Percentiles rank a stretch among this genome's conserved stretches.
phyloP scores from a whole-genome alignment of 1,140 invertebrate genomes.

The Drosophila busckii region DNA sequence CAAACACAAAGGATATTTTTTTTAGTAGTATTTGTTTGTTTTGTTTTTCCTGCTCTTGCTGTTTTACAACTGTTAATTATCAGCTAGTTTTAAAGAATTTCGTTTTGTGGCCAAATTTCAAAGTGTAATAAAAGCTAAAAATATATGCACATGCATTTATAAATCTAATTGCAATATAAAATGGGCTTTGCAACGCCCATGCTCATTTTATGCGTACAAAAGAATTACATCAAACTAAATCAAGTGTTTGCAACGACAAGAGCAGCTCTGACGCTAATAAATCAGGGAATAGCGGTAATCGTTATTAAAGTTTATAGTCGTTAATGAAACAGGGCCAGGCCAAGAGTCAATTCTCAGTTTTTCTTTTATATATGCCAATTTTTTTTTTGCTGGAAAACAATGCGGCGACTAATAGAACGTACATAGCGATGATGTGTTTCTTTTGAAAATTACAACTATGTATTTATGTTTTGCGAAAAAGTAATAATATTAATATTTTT shows the following conservation, averaged over 20 bases:
- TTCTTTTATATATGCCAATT: conserved; percentile 16
- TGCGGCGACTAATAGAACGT: conserved; percentile 25
- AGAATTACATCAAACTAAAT: conserved; percentile 25
- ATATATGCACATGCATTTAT: conserved; percentile 12
- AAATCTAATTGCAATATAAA: conserved; percentile 12
- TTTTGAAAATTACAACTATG: conserved; percentile 63
- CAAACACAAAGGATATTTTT: conserved; percentile 53
- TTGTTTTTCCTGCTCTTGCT: conserved; percentile 29
- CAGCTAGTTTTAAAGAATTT: conserved; percentile 39
- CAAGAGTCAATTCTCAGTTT: neutral
- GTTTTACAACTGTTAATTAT: conserved; percentile 62
- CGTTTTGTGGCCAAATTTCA: conserved; percentile 25
- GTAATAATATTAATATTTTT: conserved; percentile 77
- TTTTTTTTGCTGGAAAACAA: conserved; percentile 40
- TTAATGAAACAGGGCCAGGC: conserved; percentile 2
- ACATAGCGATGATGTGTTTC: conserved; percentile 28
- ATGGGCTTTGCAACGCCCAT: conserved; percentile 16
- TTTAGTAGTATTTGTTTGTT: too few species aligned
- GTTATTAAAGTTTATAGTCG: conserved; percentile 8
- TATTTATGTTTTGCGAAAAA: conserved; percentile 70
- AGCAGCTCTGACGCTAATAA: conserved; percentile 8
- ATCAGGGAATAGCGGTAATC: neutral
- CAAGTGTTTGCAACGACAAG: conserved; percentile 10
- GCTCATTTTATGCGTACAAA: conserved; percentile 21
- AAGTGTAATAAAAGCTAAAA: conserved; percentile 36